Conservation (phyloP, 2,113 vertebrate genomes). For the Sturnus vulgaris region DNA sequence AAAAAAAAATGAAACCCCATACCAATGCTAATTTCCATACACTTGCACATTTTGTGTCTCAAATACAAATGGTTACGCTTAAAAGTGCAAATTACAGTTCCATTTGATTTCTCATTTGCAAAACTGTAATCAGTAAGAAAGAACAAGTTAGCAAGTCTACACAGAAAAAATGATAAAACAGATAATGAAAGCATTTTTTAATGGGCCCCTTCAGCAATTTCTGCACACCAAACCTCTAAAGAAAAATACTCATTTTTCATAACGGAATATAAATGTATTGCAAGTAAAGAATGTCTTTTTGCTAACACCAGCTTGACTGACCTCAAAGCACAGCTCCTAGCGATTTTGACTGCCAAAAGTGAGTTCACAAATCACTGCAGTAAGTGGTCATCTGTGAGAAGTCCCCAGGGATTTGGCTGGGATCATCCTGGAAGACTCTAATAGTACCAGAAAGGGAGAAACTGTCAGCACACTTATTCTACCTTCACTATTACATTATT, state of each 20-base stretch:
- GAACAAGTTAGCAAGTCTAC: not conserved
- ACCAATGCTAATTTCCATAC: not conserved
- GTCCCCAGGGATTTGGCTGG: not conserved
- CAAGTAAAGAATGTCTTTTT: not conserved
- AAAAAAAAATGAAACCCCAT: not conserved
- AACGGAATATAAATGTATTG: not conserved
- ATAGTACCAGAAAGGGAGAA: not conserved
- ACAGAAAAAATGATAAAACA: not conserved
- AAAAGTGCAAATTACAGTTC: not conserved
- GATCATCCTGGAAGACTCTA: not conserved
- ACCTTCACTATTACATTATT: not conserved
- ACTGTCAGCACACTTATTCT: not conserved
- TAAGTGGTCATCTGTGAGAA: not conserved
- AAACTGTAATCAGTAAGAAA: not conserved
- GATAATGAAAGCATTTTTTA: not conserved
- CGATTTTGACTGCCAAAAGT: not conserved
- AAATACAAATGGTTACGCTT: not conserved
- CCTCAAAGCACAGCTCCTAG: not conserved
- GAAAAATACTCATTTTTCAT: not conserved
- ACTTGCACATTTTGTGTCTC: not conserved
- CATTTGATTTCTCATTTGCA: not conserved
- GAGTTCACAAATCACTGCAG: not conserved
- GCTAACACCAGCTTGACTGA: not conserved
- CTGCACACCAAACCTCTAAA: not conserved
- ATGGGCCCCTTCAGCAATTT: not conserved